A percentile compares a stretch with the other conserved stretches of the same genome.
Conservation (phyloP, 2,888 invertebrate genomes). For the Ectobius pallidus region DNA sequence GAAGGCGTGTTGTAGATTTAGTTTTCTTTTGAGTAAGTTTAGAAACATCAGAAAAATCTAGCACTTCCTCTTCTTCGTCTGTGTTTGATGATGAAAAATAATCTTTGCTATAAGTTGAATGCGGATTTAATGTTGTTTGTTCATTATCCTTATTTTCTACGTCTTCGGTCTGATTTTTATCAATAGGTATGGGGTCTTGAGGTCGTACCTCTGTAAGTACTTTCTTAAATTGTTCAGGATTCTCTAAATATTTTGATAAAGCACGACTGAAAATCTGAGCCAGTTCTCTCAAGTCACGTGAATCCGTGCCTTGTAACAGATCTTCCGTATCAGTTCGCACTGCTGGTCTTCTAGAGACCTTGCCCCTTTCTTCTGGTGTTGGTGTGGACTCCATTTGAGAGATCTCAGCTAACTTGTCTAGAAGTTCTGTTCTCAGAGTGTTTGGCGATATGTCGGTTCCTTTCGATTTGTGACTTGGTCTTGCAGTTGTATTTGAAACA, state of each 20-base stretch:
- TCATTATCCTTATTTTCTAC: neutral
- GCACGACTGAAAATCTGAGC: conserved; percentile 87
- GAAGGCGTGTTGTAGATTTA: conserved; percentile 48
- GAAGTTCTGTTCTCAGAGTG: neutral
- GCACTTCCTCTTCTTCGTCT: conserved; percentile 75
- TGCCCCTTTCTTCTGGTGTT: neutral
- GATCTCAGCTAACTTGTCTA: conserved; percentile 15
- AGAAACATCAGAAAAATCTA: conserved; percentile 76
- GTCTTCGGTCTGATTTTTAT: neutral
- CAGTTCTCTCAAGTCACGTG: conserved; percentile 66
- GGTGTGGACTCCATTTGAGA: conserved; percentile 8
- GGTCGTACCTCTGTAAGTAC: conserved; percentile 78
- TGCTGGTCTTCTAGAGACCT: neutral
- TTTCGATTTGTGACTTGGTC: neutral
- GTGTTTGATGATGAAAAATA: conserved; percentile 56
- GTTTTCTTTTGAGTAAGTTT: conserved; percentile 49
- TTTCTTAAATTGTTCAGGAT: conserved; percentile 80
- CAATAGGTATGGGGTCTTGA: conserved; percentile 60
- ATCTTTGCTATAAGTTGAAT: neutral
- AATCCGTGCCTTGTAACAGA: conserved; percentile 17
- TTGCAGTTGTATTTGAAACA: conserved; percentile 16
- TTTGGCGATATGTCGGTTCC: neutral
- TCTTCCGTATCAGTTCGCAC: conserved; percentile 18
- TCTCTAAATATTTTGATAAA: conserved; percentile 79
- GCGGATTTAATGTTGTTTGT: neutral